A percentile compares a stretch with the other conserved stretches of the same genome.
Conservation (phyloP, 2,888 invertebrate species). For the Callimorpha dominula region DNA sequence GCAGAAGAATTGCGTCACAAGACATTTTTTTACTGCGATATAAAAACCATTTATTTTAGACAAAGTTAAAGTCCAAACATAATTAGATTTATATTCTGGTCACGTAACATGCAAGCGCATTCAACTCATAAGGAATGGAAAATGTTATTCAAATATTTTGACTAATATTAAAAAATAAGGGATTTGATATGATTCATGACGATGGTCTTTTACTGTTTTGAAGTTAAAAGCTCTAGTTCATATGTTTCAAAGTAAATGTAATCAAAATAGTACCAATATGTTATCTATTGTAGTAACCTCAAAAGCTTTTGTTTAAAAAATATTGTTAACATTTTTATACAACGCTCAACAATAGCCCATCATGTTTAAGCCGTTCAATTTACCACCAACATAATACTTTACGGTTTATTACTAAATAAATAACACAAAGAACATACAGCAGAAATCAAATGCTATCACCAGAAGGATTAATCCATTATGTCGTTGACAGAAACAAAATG, state of each 20-base stretch:
- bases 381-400: conserved; percentile 6
- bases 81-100: no score
- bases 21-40: no score
- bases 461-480: conserved; percentile 63
- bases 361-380: conserved; percentile 15
- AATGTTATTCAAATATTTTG: no score
- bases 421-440: conserved; percentile 30
- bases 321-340: background rate
- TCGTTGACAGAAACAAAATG: conserved; percentile 67
- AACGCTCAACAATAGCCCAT: conserved; percentile 1
- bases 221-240: no score
- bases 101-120: no score
- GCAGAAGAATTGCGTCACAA: no score
- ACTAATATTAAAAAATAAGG: no score
- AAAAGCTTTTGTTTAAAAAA: background rate
- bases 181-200: no score
- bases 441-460: conserved; percentile 49
- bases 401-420: conserved; percentile 13
- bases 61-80: no score
- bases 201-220: no score
- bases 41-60: no score
- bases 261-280: background rate
- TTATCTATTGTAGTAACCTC: background rate
- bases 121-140: no score
- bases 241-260: background rate